Percentiles rank a stretch among this genome's conserved stretches.
These are phyloP conservation scores for Synanthedon tipuliformis DNA, from an alignment of 2,888 invertebrate genomes.

Conservation along the genomic window DNA sequence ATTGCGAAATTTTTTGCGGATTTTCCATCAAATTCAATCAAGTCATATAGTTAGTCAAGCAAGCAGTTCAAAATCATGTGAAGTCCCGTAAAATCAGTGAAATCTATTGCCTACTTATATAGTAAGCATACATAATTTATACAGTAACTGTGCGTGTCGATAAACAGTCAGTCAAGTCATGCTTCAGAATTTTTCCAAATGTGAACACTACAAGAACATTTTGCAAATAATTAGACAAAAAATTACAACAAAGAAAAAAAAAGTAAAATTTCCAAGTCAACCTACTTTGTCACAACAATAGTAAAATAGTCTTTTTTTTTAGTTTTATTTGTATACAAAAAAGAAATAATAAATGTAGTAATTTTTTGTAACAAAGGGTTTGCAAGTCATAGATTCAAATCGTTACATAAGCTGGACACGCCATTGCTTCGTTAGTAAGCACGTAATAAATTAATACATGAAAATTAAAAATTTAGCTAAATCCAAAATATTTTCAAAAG, in stretches of 20 bases:
- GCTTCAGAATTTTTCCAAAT: constrained; percentile 7
- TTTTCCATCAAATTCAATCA: constrained; percentile 1
- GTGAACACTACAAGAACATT: not conserved
- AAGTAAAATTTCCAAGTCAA: not conserved
- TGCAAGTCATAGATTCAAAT: too few relatives aligned
- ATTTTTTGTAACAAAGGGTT: too few relatives aligned
- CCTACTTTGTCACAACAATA: too few relatives aligned
- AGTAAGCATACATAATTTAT: constrained; percentile 1
- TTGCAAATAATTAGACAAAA: not conserved
- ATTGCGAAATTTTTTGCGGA: too few relatives aligned
- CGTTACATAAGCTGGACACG: too few relatives aligned
- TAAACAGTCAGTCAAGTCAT: constrained; percentile 21
- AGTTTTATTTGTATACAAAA: too few relatives aligned
- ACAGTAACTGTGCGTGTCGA: constrained; percentile 15
- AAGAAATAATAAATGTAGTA: too few relatives aligned
- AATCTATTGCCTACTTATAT: not conserved
- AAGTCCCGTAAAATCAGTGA: constrained; percentile 6
- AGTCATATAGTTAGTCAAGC: constrained; percentile 7
- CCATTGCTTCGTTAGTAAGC: too few relatives aligned
- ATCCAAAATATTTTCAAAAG: too few relatives aligned
- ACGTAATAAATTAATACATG: too few relatives aligned
- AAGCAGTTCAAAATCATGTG: constrained; percentile 8
- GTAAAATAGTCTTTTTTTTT: too few relatives aligned
- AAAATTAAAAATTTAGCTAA: too few relatives aligned
- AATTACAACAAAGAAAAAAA: not conserved